Base-by-base conservation (phyloP, 2,797 vertebrate genomes). In the Hapalemur alaotrensis region DNA sequence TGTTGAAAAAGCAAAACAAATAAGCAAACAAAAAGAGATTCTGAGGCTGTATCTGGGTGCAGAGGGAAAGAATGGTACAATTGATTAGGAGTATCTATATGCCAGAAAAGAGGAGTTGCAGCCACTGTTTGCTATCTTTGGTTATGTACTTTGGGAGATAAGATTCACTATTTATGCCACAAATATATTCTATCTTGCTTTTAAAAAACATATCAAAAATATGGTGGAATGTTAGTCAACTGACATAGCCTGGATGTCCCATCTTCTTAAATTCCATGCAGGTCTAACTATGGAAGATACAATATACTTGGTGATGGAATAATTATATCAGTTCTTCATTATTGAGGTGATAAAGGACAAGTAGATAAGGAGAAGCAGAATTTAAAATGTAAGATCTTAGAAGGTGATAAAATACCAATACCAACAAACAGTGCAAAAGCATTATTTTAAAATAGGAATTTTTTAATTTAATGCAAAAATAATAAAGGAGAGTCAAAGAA, bases 321-420 rank as follows among this genome's bases (percentile, higher is more conserved):
- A 89, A 82, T 81, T 91, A 46, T 50, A 46, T 79, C 11, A 88
- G 32, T 91, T 80, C 30, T 76, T 96, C 23, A 14, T 85, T 93
- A 61, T 85, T 75, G 20, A 80, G 41, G 4, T 41, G 52, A 91
- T 30, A 79, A 48, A 43, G 4, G 43, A 65, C 75, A 67, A 59
- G 30, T 20, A 75, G 32, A 48, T 69, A 54, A 86, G 72, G 63
- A 48, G 46, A 91, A 88, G n/a, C 6, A 94, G 32, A 92, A n/a
- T 76, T 67, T 81, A 76, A 90, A 57, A 70, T 91, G n/a, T 2
- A 69, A 83, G 13, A 52, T 70, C 30, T 87, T 76, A 20, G 69
- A 41, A 22, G 43, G 59, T 78, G 8, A 88, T 54, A 38, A 89
- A 73, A 92, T 57, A 54, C 8, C 30, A 82, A 13, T 65, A 72